Evolutionary conservation across 2,797 vertebrate genomes (phyloP).

Genomic region (Pygocentrus nattereri): DNA sequence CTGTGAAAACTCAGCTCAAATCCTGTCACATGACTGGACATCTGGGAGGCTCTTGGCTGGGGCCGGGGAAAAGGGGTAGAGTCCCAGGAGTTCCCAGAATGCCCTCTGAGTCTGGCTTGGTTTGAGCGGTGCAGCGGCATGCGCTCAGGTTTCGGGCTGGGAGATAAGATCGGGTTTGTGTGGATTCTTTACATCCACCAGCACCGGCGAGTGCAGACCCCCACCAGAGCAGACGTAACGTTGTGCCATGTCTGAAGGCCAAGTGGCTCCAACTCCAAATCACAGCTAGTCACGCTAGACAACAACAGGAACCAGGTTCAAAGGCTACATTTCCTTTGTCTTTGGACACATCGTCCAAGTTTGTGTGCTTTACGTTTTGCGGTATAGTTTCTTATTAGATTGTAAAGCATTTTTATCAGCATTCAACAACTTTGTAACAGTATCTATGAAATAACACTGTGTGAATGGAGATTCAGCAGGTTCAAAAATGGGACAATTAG

Average conservation of each 20-base stretch:
- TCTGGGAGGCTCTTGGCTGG: constrained; percentile 60
- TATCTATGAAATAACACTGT: neutral
- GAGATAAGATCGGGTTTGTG: constrained; percentile 75
- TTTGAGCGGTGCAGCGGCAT: constrained; percentile 62
- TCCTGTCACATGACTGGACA: constrained; percentile 58
- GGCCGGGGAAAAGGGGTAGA: constrained; percentile 28
- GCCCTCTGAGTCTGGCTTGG: constrained; percentile 65
- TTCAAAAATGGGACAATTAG: too few species aligned
- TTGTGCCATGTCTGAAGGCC: constrained; percentile 47
- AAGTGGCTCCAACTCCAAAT: constrained; percentile 63
- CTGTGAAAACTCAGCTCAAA: constrained; percentile 63
- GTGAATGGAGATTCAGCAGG: neutral
- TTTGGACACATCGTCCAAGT: constrained; percentile 1
- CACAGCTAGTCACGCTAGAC: constrained; percentile 69
- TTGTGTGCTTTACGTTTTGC: neutral
- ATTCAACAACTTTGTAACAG: neutral
- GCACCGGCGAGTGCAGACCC: constrained; percentile 60
- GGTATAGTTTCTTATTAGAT: neutral
- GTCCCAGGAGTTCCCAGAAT: constrained; percentile 64
- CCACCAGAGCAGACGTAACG: constrained; percentile 51
- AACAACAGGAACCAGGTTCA: constrained; percentile 68
- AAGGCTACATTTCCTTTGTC: constrained; percentile 59
- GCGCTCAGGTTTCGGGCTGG: constrained; percentile 70
- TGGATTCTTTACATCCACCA: constrained; percentile 68
- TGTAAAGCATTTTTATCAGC: neutral